Conservation (phyloP, 2,888 invertebrate genomes). For the Arenicola marina region DNA sequence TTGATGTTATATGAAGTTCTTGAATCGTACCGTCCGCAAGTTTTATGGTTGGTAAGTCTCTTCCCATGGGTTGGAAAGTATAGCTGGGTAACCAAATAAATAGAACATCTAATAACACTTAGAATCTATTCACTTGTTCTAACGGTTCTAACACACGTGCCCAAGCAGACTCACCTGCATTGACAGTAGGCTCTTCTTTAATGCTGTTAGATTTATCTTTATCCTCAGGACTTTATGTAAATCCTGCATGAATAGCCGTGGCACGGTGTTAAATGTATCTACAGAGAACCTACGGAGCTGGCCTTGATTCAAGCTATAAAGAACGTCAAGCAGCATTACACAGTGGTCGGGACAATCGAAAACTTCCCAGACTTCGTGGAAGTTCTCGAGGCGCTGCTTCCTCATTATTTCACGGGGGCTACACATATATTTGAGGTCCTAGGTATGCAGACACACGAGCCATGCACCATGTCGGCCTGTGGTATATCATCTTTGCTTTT, state of each 20-base stretch:
- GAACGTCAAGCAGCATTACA: constrained; percentile 25
- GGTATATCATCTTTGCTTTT: no score
- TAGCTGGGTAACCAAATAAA: no score
- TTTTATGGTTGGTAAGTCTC: no score
- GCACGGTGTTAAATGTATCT: background rate
- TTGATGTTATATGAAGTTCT: background rate
- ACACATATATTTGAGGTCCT: constrained; percentile 4
- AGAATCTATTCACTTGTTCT: background rate
- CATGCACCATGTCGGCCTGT: background rate
- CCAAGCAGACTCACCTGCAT: no score
- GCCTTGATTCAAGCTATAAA: constrained; percentile 17
- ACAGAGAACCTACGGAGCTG: constrained; percentile 11
- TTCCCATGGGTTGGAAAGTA: no score
- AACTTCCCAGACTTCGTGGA: constrained; percentile 14
- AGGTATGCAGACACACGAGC: constrained; percentile 6
- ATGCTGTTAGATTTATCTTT: no score
- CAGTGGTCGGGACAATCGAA: constrained; percentile 23
- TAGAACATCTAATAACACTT: no score
- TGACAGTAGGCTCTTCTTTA: no score
- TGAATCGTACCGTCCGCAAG: no score
- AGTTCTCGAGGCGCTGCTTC: constrained; percentile 18
- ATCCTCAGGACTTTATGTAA: no score
- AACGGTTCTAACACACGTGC: background rate
- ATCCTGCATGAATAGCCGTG: no score
- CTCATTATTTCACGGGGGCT: constrained; percentile 25